These are phyloP conservation scores for Hypanus sabinus DNA, from an alignment of 2,113 vertebrate genomes.

Conservation along the genomic window DNA sequence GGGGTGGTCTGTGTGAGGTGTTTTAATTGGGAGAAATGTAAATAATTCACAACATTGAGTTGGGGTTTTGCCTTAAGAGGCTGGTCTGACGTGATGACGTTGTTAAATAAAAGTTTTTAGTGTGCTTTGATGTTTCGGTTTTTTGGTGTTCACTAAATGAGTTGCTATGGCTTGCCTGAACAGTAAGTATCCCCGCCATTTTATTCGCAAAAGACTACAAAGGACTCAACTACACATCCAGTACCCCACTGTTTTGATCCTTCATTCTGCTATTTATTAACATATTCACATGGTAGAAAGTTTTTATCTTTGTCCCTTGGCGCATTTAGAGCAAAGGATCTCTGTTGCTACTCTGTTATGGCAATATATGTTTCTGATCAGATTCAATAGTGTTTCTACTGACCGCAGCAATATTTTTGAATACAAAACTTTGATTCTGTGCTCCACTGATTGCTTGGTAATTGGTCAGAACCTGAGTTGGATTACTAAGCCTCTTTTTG, in stretches of 20 bases:
- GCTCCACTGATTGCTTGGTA: neutral
- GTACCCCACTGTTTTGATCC: neutral
- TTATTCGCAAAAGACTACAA: no score
- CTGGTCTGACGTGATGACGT: no score
- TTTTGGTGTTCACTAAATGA: no score
- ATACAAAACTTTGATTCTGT: neutral
- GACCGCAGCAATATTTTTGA: neutral
- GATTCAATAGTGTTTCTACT: neutral
- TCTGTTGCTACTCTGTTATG: neutral
- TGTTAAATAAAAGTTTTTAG: no score
- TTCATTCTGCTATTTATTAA: neutral
- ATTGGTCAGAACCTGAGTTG: neutral
- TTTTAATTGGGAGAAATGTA: no score
- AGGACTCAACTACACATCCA: neutral
- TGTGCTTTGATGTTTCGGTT: no score
- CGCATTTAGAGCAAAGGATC: neutral
- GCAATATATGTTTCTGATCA: neutral
- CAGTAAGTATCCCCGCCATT: no score
- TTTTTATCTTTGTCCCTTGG: neutral
- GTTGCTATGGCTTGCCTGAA: no score
- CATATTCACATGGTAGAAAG: neutral
- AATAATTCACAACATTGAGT: no score
- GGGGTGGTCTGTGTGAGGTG: no score
- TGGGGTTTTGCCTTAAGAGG: no score
- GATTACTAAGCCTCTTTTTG: conserved; percentile 12